These are phyloP conservation scores for Myocastor coypus DNA, from an alignment of 2,113 vertebrate species.

Conservation along the genomic window DNA sequence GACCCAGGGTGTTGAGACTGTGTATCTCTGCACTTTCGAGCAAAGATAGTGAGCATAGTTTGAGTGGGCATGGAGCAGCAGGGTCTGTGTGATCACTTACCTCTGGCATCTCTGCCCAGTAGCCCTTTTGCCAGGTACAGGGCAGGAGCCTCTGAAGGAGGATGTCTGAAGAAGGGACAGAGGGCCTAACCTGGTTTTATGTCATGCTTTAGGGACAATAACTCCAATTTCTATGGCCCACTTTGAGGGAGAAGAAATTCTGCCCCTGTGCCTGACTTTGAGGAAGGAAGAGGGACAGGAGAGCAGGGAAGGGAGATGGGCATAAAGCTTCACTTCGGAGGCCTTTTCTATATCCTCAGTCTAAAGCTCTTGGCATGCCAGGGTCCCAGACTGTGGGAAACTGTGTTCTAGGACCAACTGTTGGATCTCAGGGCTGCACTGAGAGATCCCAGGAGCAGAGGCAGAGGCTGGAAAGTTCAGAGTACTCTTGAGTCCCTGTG, in stretches of 20 bases:
- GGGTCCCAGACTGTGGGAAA: not conserved
- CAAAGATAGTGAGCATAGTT: not conserved
- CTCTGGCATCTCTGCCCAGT: not conserved
- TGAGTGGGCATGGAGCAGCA: not conserved
- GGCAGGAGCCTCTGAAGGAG: not conserved
- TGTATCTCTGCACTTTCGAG: not conserved
- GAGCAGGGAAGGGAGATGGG: not conserved
- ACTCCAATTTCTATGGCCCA: not conserved
- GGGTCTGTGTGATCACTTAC: not conserved
- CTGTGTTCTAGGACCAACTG: not conserved
- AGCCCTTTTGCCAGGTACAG: not conserved
- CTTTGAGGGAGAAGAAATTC: not conserved
- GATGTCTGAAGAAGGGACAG: not conserved
- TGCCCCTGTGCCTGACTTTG: not conserved
- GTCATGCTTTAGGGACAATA: not conserved
- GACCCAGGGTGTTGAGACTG: not conserved
- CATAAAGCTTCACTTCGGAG: not conserved
- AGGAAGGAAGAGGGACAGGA: not conserved
- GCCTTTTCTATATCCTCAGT: not conserved
- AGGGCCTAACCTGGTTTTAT: not conserved
- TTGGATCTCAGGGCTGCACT: not conserved
- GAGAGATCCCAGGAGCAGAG: not conserved
- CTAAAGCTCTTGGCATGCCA: not conserved
- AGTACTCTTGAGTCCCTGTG: not conserved
- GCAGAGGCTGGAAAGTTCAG: not conserved